phyloP scores from a whole-genome alignment of 2,888 invertebrate genomes.

The Ferdinandea cuprea region DNA sequence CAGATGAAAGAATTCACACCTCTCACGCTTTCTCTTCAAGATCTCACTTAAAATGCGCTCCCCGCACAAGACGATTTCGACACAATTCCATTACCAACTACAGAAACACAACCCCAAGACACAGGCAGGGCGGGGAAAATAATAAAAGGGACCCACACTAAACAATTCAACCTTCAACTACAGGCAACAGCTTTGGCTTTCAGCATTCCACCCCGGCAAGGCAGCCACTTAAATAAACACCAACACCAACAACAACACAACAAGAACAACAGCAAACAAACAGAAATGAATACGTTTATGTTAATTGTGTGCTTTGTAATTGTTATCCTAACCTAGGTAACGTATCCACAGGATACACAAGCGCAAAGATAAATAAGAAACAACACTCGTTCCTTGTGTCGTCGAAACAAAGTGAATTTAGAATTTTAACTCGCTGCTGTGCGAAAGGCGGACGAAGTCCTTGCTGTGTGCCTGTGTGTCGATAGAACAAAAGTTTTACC shows the following conservation, averaged over 20 bases:
- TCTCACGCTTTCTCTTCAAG: conserved; percentile 9
- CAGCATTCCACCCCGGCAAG: background rate
- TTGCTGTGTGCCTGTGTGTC: background rate
- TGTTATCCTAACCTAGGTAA: conserved; percentile 70
- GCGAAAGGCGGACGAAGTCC: conserved; percentile 38
- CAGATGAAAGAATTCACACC: conserved; percentile 33
- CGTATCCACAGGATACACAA: conserved; percentile 67
- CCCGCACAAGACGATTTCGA: conserved; percentile 6
- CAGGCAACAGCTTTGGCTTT: conserved; percentile 31
- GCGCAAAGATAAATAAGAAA: conserved; percentile 68
- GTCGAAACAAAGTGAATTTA: conserved; percentile 64
- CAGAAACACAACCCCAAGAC: background rate
- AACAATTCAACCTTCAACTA: conserved; percentile 42
- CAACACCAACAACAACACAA: conserved; percentile 50
- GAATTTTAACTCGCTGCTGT: conserved; percentile 40
- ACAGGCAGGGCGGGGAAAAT: background rate
- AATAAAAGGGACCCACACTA: conserved; percentile 1
- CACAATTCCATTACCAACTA: conserved; percentile 7
- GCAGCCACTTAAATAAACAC: background rate
- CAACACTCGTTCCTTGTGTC: conserved; percentile 29
- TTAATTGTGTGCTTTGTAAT: conserved; percentile 73
- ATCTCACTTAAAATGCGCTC: conserved; percentile 13
- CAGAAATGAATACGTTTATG: conserved; percentile 69
- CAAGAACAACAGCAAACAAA: conserved; percentile 43
- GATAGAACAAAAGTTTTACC: conserved; percentile 29